Base-by-base conservation (phyloP, 2,888 invertebrate genomes). In the Philopedon plagiatum region DNA sequence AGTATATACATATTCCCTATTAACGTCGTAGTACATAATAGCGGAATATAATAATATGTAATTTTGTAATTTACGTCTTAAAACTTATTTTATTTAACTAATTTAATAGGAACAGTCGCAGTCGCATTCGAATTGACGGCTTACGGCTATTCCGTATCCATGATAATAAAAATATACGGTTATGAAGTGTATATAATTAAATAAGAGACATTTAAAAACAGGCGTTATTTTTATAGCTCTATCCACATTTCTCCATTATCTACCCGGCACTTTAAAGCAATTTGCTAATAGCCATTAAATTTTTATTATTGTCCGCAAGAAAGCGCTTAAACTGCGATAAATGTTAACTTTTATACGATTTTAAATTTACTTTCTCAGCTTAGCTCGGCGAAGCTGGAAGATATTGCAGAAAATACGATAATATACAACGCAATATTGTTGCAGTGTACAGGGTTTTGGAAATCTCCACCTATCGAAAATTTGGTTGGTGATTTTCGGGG, bases 301-400 rank as follows among this genome's bases (percentile, higher is more conserved):
- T 58, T 39, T 58, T 26, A 26, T 58, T 41, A 57, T 41, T 41
- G 37, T 41, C 37, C 37, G 15, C 37, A 41, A 15, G 41, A 58
- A 58, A 58, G 58, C 41, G 39, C 26, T 39, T 9, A 13, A 41
- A 26, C 1, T 23, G 26, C 13, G 26, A 58, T 39, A 39, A 41
- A 58, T 58, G 41, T 41, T 23, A 23, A 58, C 58, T 58, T 58
- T 58, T 41, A 58, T 58, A 15, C 15, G 51, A 18, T 58, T 58
- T 39, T 26, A 26, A 23, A 41, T 58, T 41, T 58, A 26, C 58
- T 41, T 39, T 41, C 26, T 58, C 13, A n/a, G 19, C 39, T 21
- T 56, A 26, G 29, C 15, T 37, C 8, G 21, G 21, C 11, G 11
- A 8, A 2, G 1, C 46, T 23, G 11, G 11, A 23, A 46, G 21